These are phyloP conservation scores for Bombylius major DNA, from an alignment of 2,888 invertebrate genomes.

Conservation along the genomic window DNA sequence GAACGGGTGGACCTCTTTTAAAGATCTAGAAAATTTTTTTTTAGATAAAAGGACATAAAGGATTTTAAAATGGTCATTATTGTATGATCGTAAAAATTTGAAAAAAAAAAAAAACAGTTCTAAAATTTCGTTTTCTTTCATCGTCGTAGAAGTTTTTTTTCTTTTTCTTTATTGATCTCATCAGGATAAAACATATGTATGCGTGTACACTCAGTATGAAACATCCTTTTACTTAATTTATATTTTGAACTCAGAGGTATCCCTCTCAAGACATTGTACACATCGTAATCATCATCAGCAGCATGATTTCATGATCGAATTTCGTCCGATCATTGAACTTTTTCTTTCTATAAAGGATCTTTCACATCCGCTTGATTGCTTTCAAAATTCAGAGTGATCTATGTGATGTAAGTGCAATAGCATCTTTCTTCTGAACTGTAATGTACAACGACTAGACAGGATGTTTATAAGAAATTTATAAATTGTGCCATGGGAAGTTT, in stretches of 20 bases:
- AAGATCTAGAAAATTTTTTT: neutral
- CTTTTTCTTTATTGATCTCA: neutral
- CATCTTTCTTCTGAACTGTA: neutral
- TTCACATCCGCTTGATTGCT: neutral
- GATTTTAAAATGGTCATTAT: neutral
- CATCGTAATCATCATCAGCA: too few species aligned
- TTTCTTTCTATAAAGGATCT: neutral
- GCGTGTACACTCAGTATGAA: neutral
- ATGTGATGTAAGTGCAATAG: too few species aligned
- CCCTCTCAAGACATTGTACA: neutral
- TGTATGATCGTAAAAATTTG: neutral
- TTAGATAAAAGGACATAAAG: neutral
- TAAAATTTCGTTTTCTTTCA: too few species aligned
- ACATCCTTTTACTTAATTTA: neutral
- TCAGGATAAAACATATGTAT: neutral
- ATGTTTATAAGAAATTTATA: neutral
- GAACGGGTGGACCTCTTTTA: neutral
- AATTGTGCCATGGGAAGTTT: too few species aligned
- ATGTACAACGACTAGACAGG: neutral
- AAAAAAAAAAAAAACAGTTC: too few species aligned
- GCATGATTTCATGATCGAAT: neutral
- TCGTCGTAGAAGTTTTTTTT: neutral
- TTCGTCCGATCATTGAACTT: neutral
- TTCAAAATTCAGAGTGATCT: neutral
- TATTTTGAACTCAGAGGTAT: too few species aligned